phyloP scores from a whole-genome alignment of 2,113 vertebrate genomes.

The Hypanus sabinus region DNA sequence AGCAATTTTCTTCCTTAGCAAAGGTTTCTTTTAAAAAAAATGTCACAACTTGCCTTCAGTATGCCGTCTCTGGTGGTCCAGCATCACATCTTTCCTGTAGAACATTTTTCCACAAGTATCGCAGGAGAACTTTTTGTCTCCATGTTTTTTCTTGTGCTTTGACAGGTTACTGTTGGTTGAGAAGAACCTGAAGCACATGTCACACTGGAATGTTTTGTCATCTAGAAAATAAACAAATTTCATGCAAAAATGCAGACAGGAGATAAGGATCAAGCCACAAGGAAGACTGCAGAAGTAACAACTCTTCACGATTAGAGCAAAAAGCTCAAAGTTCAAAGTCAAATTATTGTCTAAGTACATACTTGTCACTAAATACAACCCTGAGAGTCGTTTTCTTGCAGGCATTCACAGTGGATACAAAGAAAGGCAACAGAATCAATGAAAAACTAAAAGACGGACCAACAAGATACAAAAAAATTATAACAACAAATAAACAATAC shows the following conservation, averaged over 20 bases:
- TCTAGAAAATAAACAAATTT: conserved; percentile 56
- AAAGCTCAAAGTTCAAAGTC: too few relatives aligned
- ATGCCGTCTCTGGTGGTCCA: conserved; percentile 90
- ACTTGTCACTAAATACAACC: too few relatives aligned
- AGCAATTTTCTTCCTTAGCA: neutral
- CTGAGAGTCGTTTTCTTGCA: too few relatives aligned
- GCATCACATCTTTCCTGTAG: conserved; percentile 94
- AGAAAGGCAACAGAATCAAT: too few relatives aligned
- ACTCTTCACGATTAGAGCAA: neutral
- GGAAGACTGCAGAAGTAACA: neutral
- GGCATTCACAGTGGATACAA: too few relatives aligned
- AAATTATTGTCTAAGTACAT: too few relatives aligned
- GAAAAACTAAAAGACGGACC: too few relatives aligned
- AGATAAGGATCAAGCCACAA: neutral
- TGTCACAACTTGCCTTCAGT: conserved; percentile 64
- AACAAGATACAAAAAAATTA: too few relatives aligned
- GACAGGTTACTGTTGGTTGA: conserved; percentile 98
- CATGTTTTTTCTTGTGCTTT: conserved; percentile 98
- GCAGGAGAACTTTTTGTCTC: conserved; percentile 93
- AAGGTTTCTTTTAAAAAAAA: neutral
- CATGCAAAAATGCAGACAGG: neutral
- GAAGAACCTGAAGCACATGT: conserved; percentile 97
- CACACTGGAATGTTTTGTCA: conserved; percentile 97
- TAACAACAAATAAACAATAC: too few relatives aligned
- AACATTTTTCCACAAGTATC: conserved; percentile 97